Conservation (phyloP, 1,140 invertebrate genomes). For the Geopemphigus sp. region DNA sequence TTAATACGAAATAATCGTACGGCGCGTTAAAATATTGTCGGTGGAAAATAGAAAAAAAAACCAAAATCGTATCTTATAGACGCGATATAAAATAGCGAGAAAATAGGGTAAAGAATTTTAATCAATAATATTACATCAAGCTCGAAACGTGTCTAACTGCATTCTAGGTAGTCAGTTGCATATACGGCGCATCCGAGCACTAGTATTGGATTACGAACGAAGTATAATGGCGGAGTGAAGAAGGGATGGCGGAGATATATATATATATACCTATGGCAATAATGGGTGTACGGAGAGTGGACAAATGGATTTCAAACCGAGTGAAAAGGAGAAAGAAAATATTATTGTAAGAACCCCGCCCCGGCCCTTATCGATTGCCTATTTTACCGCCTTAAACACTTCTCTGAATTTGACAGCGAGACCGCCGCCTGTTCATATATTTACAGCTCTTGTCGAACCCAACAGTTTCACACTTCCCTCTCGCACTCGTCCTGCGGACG, state of each 20-base stretch:
- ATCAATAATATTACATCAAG: neutral
- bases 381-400: constrained; percentile 46
- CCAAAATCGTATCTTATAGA: too few relatives aligned
- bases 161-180: neutral
- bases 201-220: neutral
- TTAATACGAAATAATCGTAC: too few relatives aligned
- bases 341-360: constrained; percentile 32
- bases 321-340: constrained; percentile 39
- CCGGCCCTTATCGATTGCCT: constrained; percentile 38
- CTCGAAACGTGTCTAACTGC: neutral
- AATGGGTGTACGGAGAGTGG: neutral
- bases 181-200: neutral
- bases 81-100: too few relatives aligned
- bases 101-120: neutral
- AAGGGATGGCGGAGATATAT: neutral
- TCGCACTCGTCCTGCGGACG: neutral
- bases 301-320: constrained; percentile 32
- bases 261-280: too few relatives aligned
- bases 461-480: neutral
- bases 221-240: neutral
- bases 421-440: constrained; percentile 36
- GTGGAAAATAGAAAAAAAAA: too few relatives aligned
- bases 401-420: constrained; percentile 48
- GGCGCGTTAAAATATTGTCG: too few relatives aligned
- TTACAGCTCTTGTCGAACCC: constrained; percentile 33